Base-by-base conservation (phyloP, 2,888 invertebrate genomes). In the Cephus pygmeus region DNA sequence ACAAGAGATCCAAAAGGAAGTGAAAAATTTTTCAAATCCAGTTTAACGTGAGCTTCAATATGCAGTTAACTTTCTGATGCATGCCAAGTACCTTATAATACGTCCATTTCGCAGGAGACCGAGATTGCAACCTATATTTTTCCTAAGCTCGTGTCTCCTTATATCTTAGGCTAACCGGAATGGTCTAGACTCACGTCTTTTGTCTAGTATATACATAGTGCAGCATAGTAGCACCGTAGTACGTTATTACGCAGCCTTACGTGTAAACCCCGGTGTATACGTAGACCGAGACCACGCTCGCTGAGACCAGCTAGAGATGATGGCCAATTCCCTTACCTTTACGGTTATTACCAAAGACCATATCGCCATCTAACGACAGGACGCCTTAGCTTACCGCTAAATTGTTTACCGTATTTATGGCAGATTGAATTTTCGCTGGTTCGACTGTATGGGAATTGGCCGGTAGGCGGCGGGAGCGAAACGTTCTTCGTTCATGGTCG, bases 261-360 rank as follows among this genome's bases (percentile, higher is more conserved):
- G 23, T 56, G 9, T 56, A 56, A 56, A 23, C 56, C 30, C 56
- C 23, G 15, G 31, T 56, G 33, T 56, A 75, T 75, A 75, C 40
- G 33, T 33, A 34, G 69, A 36, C 75, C 34, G 35, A 77, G 74
- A 33, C 69, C 23, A 69, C 35, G 12, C 12, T 3, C 35, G 36
- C 69, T n/a, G 73, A 77, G 74, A 33, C 69, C 23, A 40, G 76
- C 69, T 80, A 81, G 76, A 86, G 84, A 85, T 83, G 87, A 88
- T 87, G 85, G 86, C 85, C 88, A 87, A 88, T 87, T 85, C 82
- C 85, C 84, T 87, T 85, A 85, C 88, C 85, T 89, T 89, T 88
- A 88, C 86, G 88, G 87, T 88, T 89, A 89, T 89, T 86, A 87
- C 85, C 78, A 78, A 12, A 33, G 30, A 33, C 31, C 33, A 71